Percentiles rank a stretch among this genome's conserved stretches.
phyloP scores from a whole-genome alignment of 2,797 vertebrate species.

The Platyrinchus mystaceus region DNA sequence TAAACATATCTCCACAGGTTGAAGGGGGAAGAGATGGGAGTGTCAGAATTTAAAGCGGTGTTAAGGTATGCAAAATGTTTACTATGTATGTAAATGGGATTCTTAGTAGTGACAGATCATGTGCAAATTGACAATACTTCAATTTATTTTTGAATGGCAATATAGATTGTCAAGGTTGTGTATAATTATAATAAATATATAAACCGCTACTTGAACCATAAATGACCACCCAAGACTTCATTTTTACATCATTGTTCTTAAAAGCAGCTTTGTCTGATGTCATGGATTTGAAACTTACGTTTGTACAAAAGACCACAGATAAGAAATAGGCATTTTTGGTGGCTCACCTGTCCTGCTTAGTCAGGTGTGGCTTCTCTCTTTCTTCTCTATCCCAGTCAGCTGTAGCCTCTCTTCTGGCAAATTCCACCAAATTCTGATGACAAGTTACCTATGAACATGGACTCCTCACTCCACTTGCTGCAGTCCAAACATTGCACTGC shows the following conservation, averaged over 20 bases:
- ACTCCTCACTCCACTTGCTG: background rate
- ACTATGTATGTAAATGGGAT: slow-evolving; percentile 58
- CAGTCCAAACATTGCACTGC: background rate
- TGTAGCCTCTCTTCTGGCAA: background rate
- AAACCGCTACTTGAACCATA: slow-evolving; percentile 54
- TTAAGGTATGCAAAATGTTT: slow-evolving; percentile 62
- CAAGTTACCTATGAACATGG: fast-evolving
- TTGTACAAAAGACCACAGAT: background rate
- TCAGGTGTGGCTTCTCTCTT: background rate
- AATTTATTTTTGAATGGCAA: slow-evolving; percentile 68
- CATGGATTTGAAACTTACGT: fast-evolving
- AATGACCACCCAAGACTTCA: slow-evolving; percentile 6
- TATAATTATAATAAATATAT: slow-evolving; percentile 73
- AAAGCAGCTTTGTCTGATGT: background rate
- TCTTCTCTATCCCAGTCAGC: background rate
- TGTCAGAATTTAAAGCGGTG: slow-evolving; percentile 23
- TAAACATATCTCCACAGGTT: background rate
- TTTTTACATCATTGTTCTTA: background rate
- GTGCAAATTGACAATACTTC: slow-evolving; percentile 55
- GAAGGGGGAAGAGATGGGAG: background rate
- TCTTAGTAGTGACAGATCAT: slow-evolving; percentile 50
- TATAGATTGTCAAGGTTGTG: slow-evolving; percentile 58
- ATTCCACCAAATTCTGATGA: too few relatives aligned
- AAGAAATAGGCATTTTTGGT: background rate
- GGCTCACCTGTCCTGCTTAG: background rate